These are phyloP conservation scores for Drosophila insularis DNA, from an alignment of 1,140 invertebrate genomes.

Conservation along the genomic window DNA sequence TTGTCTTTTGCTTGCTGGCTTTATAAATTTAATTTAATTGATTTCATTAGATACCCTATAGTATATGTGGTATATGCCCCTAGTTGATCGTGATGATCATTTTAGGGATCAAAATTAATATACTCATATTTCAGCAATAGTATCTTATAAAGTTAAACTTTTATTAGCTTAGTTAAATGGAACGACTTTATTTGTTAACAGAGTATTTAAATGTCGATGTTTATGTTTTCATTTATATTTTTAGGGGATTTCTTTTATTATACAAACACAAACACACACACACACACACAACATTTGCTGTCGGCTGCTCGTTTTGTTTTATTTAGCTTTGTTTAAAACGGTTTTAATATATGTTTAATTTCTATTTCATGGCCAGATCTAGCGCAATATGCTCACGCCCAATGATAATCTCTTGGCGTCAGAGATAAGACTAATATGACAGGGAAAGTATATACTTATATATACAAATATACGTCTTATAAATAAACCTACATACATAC, in stretches of 20 bases:
- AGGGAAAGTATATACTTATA: slow-evolving; percentile 1
- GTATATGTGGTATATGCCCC: too few species aligned
- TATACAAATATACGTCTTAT: neutral
- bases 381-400: slow-evolving; percentile 45
- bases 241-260: too few species aligned
- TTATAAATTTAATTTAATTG: slow-evolving; percentile 62
- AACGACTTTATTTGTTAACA: too few species aligned
- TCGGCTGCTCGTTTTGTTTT: slow-evolving; percentile 1
- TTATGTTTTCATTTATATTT: neutral
- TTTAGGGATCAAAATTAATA: too few species aligned
- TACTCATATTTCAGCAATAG: too few species aligned
- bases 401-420: slow-evolving; percentile 48
- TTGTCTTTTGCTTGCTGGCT: slow-evolving; percentile 12
- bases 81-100: too few species aligned
- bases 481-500: neutral
- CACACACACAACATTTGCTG: neutral
- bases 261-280: too few species aligned
- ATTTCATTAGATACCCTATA: slow-evolving; percentile 34
- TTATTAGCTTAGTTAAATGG: too few species aligned
- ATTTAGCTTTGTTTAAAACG: slow-evolving; percentile 23
- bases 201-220: too few species aligned
- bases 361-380: slow-evolving; percentile 57
- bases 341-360: slow-evolving; percentile 47
- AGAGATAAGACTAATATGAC: slow-evolving; percentile 12
- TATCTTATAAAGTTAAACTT: too few species aligned